Percentiles rank a stretch among this genome's conserved stretches.
These are phyloP conservation scores for Yponomeuta plumbellus DNA, from an alignment of 2,888 invertebrate genomes.

Conservation along the genomic window DNA sequence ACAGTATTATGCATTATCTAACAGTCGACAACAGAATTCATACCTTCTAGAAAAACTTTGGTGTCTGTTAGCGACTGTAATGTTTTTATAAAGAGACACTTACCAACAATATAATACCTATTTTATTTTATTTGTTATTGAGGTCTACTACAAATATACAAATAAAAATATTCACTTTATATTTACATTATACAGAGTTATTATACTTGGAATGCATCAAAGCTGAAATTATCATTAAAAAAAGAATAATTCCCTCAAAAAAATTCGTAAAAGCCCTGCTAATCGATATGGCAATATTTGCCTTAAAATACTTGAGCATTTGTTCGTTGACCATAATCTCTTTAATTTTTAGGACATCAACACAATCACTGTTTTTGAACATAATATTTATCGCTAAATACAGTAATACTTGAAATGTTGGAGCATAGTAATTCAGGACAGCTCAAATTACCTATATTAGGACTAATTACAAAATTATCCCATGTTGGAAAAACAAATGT, in stretches of 20 bases:
- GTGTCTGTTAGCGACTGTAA: background rate
- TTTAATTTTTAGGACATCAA: conserved; percentile 55
- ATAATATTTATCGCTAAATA: background rate
- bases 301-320: conserved; percentile 73
- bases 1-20: background rate
- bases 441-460: background rate
- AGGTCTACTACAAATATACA: conserved; percentile 49
- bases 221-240: background rate
- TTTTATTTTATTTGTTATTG: conserved; percentile 22
- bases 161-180: conserved; percentile 29
- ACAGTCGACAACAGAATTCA: background rate
- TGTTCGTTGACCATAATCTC: conserved; percentile 51
- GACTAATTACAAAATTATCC: background rate
- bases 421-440: background rate
- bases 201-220: background rate
- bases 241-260: conserved; percentile 16
- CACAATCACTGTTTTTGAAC: conserved; percentile 69
- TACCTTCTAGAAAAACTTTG: background rate
- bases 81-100: background rate
- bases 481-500: background rate
- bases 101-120: background rate
- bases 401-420: background rate
- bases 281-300: conserved; percentile 50
- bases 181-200: conserved; percentile 11
- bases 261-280: conserved; percentile 17